These are phyloP conservation scores for Apodemia mormo DNA, from an alignment of 2,888 invertebrate genomes.

Conservation along the genomic window DNA sequence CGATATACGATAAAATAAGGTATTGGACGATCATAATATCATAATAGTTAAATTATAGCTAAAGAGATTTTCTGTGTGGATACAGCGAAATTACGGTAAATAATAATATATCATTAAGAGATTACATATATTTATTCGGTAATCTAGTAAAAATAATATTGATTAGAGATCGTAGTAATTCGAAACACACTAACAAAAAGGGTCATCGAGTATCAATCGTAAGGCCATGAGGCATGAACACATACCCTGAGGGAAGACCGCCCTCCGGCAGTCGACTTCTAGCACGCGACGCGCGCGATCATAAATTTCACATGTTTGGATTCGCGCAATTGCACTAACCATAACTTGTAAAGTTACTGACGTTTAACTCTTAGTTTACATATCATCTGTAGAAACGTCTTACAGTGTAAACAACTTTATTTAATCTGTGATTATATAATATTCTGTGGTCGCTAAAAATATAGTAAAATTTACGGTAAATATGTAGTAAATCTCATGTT, in stretches of 20 bases:
- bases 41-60: too few species aligned
- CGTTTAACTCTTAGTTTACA: neutral
- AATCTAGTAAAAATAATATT: too few species aligned
- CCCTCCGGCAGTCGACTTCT: constrained; percentile 73
- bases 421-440: neutral
- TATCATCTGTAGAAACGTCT: neutral
- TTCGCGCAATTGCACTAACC: constrained; percentile 55
- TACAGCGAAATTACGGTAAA: too few species aligned
- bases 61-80: too few species aligned
- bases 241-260: constrained; percentile 70
- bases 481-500: neutral
- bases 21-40: too few species aligned
- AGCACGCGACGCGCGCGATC: constrained; percentile 63
- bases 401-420: neutral
- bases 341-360: constrained; percentile 8
- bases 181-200: constrained; percentile 32
- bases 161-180: neutral
- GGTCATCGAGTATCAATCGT: constrained; percentile 42
- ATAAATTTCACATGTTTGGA: constrained; percentile 63
- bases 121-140: too few species aligned
- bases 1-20: too few species aligned
- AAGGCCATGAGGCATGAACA: constrained; percentile 40
- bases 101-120: too few species aligned
- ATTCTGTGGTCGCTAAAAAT: neutral
- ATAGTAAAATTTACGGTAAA: neutral